A percentile compares a stretch with the other conserved stretches of the same genome.
Conservation (phyloP, 2,113 vertebrate genomes). For the Protomyctophum bolini region DNA sequence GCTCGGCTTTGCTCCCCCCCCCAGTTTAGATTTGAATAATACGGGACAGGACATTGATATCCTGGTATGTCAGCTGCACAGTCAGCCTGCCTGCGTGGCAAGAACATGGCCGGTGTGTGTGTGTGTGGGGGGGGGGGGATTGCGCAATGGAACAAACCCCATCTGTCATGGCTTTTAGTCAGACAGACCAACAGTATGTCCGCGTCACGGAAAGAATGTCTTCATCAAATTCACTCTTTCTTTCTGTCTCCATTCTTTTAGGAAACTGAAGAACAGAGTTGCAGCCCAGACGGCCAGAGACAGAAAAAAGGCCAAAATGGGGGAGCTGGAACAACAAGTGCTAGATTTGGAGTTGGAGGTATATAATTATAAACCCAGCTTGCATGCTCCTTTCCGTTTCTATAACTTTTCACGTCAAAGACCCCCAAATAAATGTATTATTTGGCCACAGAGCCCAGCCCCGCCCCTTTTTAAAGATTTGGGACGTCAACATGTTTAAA, state of each 20-base stretch:
- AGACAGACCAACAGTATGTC: background rate
- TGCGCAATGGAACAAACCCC: conserved; percentile 45
- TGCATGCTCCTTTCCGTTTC: no score
- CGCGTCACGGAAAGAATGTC: conserved; percentile 46
- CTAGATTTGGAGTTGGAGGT: conserved; percentile 93
- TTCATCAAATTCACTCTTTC: background rate
- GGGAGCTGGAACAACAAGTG: conserved; percentile 94
- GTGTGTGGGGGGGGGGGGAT: conserved; percentile 17
- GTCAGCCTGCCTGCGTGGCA: conserved; percentile 77
- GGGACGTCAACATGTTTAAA: no score
- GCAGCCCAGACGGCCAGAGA: conserved; percentile 97
- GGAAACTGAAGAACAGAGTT: conserved; percentile 98
- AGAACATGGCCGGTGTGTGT: conserved; percentile 56
- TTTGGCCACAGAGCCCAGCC: no score
- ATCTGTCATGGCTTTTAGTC: conserved; percentile 14
- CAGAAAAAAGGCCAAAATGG: conserved; percentile 97
- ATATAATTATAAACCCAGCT: conserved; percentile 11
- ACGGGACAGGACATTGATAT: conserved; percentile 38
- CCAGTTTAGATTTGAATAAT: conserved; percentile 17
- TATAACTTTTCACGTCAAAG: no score
- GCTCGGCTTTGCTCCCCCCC: conserved; percentile 22
- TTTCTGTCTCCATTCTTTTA: conserved; percentile 44
- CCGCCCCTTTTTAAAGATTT: no score
- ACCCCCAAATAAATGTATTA: no score
- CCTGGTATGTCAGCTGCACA: conserved; percentile 68